Evolutionary conservation across 92 coral and sea anemone genomes (phyloP), one percentile per base, ranked within the genome.

Genomic region (Porites divaricata): DNA sequence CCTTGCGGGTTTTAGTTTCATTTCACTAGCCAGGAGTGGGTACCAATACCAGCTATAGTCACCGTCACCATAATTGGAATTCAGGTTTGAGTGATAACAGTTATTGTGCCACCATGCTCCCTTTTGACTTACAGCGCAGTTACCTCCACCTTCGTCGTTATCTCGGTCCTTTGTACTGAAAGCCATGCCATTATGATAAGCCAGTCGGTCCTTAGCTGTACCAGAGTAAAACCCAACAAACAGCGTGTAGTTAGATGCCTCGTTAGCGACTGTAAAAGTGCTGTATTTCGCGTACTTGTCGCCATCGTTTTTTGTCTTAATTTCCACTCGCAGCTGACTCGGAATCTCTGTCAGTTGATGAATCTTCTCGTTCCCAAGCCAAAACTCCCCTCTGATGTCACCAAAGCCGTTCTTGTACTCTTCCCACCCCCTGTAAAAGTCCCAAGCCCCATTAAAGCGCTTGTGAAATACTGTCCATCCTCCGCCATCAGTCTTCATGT

Each of bases 401-500:
- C 45, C 45, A 35, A 35, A 35, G 45, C 45, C 45, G 45, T 35
- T 35, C 0, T 35, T 35, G 45, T 35, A 35, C 45, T 35, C 7
- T 35, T 35, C 45, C 45, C 45, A 35, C 45, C 45, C 6, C 45
- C 45, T 35, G 51, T 49, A 65, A 77, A 93, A 93, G 77, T 81
- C 76, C 16, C 63, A 85, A 24, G 19, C 48, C 49, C 83, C 92
- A 26, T 93, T 74, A 14, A 76, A 61, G 23, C 97, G 89, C 22
- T 93, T 84, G 81, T 88, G 90, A 56, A 93, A 86, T 54, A 93
- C 82, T 4, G 95, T 91, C 97, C 97, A 93, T 8, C 93, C 94
- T 35, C 45, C 45, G 7, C 45, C 45, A 35, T 35, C 45, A 4
- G 45, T 35, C 45, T 35, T 35, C 45, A 35, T 35, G 45, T 35